Base-by-base conservation (phyloP, 1,140 invertebrate species). In the Phymorhynchus buccinoides region DNA sequence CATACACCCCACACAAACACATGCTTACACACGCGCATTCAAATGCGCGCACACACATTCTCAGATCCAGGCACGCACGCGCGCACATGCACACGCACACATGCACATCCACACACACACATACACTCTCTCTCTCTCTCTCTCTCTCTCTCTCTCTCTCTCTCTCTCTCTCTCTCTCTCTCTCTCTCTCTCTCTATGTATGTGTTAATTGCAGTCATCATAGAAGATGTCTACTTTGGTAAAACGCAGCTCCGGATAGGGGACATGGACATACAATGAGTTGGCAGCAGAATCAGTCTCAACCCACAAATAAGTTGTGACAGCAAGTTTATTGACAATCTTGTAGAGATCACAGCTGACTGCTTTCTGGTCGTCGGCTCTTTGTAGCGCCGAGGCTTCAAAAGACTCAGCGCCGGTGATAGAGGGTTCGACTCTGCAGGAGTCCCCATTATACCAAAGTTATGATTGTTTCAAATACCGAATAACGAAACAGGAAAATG, bases 281-380 rank as follows among this genome's bases (percentile, higher is more conserved):
- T 30, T 75, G 73, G 73, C 73, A 27, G 68, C 35, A 22, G 73
- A 62, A 62, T 52, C 35, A n/a, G n/a, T n/a, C n/a, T n/a, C n/a
- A n/a, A n/a, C 73, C 73, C 37, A 37, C 73, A 37, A 75, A 41
- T 16, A 75, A 75, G 14, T 22, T 35, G 37, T 75, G 18, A 41
- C 27, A 41, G 73, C 1, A n/a, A n/a, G 35, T 75, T 75, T 41
- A 42, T 42, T 75, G 73, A 75, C 35, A 37, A 39, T 41, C 18
- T 41, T 41, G 6, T 6, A 75, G 73, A 35, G 73, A 75, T 75
- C 73, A 75, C 73, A 75, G 16, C 73, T 41, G 68, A 7, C 68
- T 35, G 30, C 68, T 4, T 71, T 71, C n/a, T 71, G 68, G 35
- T 71, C 68, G 68, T 32, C 6, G 14, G 6, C 68, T 71, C 68